A percentile compares a stretch with the other conserved stretches of the same genome.
These are phyloP conservation scores for Donacobius atricapilla DNA, from an alignment of 2,113 vertebrate species.

Conservation along the genomic window DNA sequence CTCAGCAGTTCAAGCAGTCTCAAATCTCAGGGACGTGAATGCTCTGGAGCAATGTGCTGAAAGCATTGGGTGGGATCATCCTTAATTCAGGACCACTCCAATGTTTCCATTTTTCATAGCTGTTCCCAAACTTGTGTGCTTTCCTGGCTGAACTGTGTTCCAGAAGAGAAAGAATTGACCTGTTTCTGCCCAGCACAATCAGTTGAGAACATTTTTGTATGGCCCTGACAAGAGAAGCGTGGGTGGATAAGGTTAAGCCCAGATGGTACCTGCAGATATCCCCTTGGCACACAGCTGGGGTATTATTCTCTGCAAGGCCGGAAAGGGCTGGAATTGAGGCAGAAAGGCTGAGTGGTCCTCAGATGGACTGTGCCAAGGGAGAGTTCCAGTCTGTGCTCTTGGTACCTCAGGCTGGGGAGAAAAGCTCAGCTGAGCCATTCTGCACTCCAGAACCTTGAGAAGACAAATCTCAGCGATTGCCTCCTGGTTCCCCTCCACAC, in stretches of 20 bases:
- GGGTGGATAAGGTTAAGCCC: constrained; percentile 30
- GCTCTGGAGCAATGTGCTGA: background rate
- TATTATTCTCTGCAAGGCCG: constrained; percentile 29
- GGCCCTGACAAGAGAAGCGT: background rate
- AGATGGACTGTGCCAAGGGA: background rate
- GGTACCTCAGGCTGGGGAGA: background rate
- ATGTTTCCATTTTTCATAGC: background rate
- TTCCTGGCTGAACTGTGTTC: background rate
- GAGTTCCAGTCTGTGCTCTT: background rate
- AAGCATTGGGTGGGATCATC: background rate
- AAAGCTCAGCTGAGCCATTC: background rate
- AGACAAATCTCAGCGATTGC: background rate
- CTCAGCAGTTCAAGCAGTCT: background rate
- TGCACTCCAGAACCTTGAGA: background rate
- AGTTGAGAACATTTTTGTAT: background rate
- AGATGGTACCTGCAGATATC: constrained; percentile 47
- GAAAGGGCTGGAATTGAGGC: constrained; percentile 18
- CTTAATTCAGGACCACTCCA: background rate
- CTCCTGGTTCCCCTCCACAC: background rate
- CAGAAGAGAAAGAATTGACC: background rate
- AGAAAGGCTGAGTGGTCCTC: background rate
- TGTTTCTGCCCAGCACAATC: background rate
- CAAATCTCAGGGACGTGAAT: rapidly evolving
- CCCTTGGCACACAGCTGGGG: background rate
- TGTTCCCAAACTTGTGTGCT: constrained; percentile 1